Base-by-base conservation (phyloP, 2,797 vertebrate species). In the Poecilia gillii region DNA sequence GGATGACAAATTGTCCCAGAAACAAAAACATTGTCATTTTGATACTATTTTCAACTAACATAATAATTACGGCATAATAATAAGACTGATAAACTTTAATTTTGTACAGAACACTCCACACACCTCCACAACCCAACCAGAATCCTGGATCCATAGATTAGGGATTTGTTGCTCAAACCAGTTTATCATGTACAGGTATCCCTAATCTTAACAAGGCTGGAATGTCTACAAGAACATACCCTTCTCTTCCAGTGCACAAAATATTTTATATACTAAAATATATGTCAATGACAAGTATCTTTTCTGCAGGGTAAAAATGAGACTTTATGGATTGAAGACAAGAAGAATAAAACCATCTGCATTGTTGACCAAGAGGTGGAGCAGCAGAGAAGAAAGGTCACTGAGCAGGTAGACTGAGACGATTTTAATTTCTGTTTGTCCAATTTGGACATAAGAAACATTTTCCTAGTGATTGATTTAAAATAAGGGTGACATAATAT, bases 311-410 rank as follows among this genome's bases (percentile, higher is more conserved):
- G n/a, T 74, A 91, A 91, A 87, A 78, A 87, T 82, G 81, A 86
- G 39, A 85, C 74, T 57, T 39, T 78, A 49, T 78, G 78, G 73
- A 71, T 64, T 62, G 84, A 87, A 51, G 88, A 39, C 47, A 88
- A 53, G 84, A 93, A 78, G 57, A 85, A 90, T 53, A 85, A 81
- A 81, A 75, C 33, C 3, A 55, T 85, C 57, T 31, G 14, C 77
- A 28, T 78, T 43, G 80, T 89, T 66, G 79, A 87, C 55, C 46
- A 75, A 51, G 91, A 92, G 72, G 87, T 89, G 41, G 91, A 95
- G 55, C 84, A 89, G 59, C 96, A 96, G 84, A 95, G 94, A 79
- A 95, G 89, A 74, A 85, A 94, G 88, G 94, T 97, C 72, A 95
- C 94, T 16, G 95, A 96, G 86, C 96, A 97, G 96, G 96, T 97